Conservation (phyloP, 2,888 invertebrate species). For the Escarpia spicata region DNA sequence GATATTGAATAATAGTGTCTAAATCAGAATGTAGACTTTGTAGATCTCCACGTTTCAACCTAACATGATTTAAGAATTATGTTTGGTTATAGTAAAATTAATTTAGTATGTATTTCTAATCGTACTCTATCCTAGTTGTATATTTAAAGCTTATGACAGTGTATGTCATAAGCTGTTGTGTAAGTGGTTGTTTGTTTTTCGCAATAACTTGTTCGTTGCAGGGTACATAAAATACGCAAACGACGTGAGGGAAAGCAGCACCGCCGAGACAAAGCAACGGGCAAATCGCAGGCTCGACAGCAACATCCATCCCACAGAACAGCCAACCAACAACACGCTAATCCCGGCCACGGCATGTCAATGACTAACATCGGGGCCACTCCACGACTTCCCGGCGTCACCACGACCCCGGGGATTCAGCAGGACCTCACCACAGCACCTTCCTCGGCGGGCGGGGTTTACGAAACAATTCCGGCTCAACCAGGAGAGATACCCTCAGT, state of each 20-base stretch:
- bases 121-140: neutral
- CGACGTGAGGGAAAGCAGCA: neutral
- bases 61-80: neutral
- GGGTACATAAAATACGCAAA: neutral
- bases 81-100: neutral
- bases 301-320: neutral
- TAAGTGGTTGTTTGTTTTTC: neutral
- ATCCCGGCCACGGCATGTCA: no score
- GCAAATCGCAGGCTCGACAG: neutral
- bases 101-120: neutral
- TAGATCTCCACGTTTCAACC: neutral
- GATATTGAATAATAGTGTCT: no score
- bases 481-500: neutral
- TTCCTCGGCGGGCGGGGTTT: neutral
- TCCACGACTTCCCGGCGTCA: neutral
- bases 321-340: no score
- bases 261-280: neutral
- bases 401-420: neutral
- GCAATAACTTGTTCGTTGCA: neutral
- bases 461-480: neutral
- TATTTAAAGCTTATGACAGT: neutral
- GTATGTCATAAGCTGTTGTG: neutral
- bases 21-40: no score
- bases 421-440: neutral
- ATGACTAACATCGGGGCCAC: neutral